Conservation (phyloP, 1,140 invertebrate genomes). For the Schmidtea mediterranea region DNA sequence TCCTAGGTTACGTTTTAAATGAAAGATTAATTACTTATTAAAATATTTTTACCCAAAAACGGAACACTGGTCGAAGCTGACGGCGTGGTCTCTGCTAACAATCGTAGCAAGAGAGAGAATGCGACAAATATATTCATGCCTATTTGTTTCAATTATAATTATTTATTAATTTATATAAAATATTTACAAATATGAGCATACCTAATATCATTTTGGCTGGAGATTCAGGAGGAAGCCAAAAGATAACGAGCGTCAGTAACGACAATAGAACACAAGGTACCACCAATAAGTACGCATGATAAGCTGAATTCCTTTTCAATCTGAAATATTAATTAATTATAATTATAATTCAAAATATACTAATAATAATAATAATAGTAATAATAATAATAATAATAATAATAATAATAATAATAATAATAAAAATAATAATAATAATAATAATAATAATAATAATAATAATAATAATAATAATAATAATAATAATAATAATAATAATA, state of each 20-base stretch:
- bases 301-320: constrained; percentile 8
- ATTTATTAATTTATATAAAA: too few relatives aligned
- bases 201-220: constrained; percentile 27
- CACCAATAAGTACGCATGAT: constrained; percentile 14
- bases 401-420: constrained; percentile 7
- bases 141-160: too few relatives aligned
- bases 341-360: background rate
- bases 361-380: too few relatives aligned
- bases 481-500: too few relatives aligned
- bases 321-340: constrained; percentile 2
- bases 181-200: constrained; percentile 9
- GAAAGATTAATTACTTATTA: too few relatives aligned
- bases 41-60: background rate
- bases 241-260: constrained; percentile 23
- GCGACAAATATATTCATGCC: constrained; percentile 11
- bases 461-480: too few relatives aligned
- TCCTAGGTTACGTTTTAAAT: constrained; percentile 7
- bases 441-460: too few relatives aligned
- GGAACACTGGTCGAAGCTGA: constrained; percentile 5
- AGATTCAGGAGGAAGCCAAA: constrained; percentile 27
- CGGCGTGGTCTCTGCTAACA: constrained; percentile 8
- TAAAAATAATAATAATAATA: constrained; percentile 5
- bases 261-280: constrained; percentile 16
- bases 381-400: too few relatives aligned
- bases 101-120: constrained; percentile 10